Percentiles rank a stretch among this genome's conserved stretches.
phyloP scores from a whole-genome alignment of 2,113 vertebrate genomes.

The Oenanthe oenanthe region DNA sequence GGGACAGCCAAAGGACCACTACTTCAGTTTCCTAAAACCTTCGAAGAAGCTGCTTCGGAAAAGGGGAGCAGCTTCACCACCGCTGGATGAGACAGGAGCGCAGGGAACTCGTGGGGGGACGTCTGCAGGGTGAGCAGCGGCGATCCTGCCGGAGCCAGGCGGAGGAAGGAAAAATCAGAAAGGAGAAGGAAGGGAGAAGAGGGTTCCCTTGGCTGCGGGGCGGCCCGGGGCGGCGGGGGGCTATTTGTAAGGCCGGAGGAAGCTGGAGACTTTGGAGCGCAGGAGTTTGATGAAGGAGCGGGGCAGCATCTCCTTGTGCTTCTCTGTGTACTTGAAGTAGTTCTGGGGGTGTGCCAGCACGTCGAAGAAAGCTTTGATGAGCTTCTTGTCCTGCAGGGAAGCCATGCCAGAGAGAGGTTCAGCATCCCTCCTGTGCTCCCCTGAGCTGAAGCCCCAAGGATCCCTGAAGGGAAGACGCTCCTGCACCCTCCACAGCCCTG shows the following conservation, averaged over 20 bases:
- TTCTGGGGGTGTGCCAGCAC: conserved; percentile 97
- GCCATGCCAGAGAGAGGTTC: not conserved
- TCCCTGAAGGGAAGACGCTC: rapidly evolving
- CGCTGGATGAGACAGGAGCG: not conserved
- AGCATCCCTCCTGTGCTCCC: not conserved
- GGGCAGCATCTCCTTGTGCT: conserved; percentile 97
- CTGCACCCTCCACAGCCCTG: not conserved
- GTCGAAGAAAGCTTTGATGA: conserved; percentile 98
- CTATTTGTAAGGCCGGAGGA: conserved; percentile 97
- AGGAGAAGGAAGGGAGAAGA: conserved; percentile 55
- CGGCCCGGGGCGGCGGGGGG: not conserved
- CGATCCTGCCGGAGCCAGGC: conserved; percentile 63
- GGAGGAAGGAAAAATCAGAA: conserved; percentile 31
- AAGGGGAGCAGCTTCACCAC: not conserved
- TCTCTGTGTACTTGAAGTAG: conserved; percentile 99
- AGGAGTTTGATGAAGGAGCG: conserved; percentile 98
- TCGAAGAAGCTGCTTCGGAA: not conserved
- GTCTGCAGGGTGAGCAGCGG: conserved; percentile 73
- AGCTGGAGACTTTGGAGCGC: conserved; percentile 97
- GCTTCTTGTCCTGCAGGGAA: conserved; percentile 91
- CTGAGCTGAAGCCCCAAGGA: not conserved
- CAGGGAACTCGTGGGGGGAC: not conserved
- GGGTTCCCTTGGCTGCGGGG: conserved; percentile 53
- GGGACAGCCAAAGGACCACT: not conserved
- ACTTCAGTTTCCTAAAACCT: not conserved